Evolutionary conservation across 2,888 invertebrate genomes (phyloP).

Genomic region (Phania funesta): DNA sequence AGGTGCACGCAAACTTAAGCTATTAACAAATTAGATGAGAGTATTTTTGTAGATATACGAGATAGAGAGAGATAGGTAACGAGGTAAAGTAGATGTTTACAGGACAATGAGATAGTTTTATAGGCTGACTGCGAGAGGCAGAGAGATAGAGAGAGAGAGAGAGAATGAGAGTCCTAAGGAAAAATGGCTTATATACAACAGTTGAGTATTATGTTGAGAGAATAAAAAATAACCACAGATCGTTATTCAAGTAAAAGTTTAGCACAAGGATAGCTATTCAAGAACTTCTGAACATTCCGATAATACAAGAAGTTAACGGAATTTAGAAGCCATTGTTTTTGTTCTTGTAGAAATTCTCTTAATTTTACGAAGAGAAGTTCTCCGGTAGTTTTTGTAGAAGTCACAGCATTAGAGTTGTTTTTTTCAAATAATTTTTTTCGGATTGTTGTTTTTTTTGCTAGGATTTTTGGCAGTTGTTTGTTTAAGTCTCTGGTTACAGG

Average conservation of each 20-base stretch:
- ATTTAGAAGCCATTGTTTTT: conserved; percentile 11
- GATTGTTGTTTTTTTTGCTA: conserved; percentile 6
- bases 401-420: conserved; percentile 67
- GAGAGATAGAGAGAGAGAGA: conserved; percentile 31
- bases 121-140: conserved; percentile 12
- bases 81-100: conserved; percentile 12
- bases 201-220: conserved; percentile 65
- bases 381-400: conserved; percentile 55
- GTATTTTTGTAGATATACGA: conserved; percentile 22
- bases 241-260: conserved; percentile 59
- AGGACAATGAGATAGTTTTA: conserved; percentile 44
- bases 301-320: neutral
- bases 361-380: neutral
- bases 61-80: conserved; percentile 12
- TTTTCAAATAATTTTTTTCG: conserved; percentile 28
- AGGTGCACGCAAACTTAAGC: conserved; percentile 54
- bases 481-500: conserved; percentile 57
- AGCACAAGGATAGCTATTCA: conserved; percentile 47
- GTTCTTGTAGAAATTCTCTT: conserved; percentile 1
- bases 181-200: conserved; percentile 69
- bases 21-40: conserved; percentile 57
- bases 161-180: conserved; percentile 37
- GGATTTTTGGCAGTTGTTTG: conserved; percentile 42
- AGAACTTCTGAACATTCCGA: conserved; percentile 31
- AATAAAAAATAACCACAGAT: conserved; percentile 65